A percentile compares a stretch with the other conserved stretches of the same genome.
These are phyloP conservation scores for Anthrax anthrax DNA, from an alignment of 2,888 invertebrate species.

Conservation along the genomic window DNA sequence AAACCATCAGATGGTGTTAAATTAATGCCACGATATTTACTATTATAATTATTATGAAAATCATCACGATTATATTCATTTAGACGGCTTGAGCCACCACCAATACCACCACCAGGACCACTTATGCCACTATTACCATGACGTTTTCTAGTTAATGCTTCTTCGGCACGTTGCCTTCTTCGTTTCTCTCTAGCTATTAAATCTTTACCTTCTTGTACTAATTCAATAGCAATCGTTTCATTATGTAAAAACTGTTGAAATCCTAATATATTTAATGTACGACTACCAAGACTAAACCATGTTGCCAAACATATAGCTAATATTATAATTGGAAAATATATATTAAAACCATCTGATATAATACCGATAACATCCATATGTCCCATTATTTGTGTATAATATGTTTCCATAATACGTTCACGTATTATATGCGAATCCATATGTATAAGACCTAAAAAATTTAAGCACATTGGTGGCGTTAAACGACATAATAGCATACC, in stretches of 20 bases:
- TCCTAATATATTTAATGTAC: slow-evolving; percentile 77
- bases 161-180: slow-evolving; percentile 65
- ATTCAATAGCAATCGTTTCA: slow-evolving; percentile 82
- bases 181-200: slow-evolving; percentile 79
- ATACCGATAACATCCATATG: slow-evolving; percentile 98
- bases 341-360: slow-evolving; percentile 94
- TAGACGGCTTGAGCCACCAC: background rate
- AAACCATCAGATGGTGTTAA: slow-evolving; percentile 42
- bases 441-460: slow-evolving; percentile 93
- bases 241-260: slow-evolving; percentile 96
- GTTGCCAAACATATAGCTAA: slow-evolving; percentile 85
- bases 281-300: slow-evolving; percentile 83
- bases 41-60: slow-evolving; percentile 19
- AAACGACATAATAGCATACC: slow-evolving; percentile 96
- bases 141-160: slow-evolving; percentile 53
- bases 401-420: slow-evolving; percentile 67
- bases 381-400: slow-evolving; percentile 97
- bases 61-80: slow-evolving; percentile 9
- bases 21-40: slow-evolving; percentile 10
- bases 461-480: slow-evolving; percentile 96
- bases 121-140: slow-evolving; percentile 14
- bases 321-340: slow-evolving; percentile 97
- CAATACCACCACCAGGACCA: background rate
- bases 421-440: slow-evolving; percentile 93
- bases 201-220: slow-evolving; percentile 87